Conservation (phyloP, 2,113 vertebrate species). For the Oncorhynchus nerka region DNA sequence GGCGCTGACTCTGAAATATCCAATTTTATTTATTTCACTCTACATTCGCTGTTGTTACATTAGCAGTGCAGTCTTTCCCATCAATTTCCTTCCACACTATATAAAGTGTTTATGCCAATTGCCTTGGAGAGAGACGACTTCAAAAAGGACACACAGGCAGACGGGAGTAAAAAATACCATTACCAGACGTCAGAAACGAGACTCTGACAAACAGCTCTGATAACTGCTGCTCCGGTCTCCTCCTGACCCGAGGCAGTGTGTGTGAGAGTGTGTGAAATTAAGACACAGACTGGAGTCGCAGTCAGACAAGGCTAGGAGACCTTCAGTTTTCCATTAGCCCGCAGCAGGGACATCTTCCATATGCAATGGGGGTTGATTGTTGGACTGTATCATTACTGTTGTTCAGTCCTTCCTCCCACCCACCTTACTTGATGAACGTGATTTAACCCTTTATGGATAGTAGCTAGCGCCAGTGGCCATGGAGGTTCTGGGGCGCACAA, state of each 20-base stretch:
- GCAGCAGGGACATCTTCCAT: slow-evolving; percentile 13
- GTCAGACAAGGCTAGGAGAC: slow-evolving; percentile 22
- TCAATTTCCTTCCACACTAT: neutral
- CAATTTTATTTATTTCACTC: neutral
- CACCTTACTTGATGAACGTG: neutral
- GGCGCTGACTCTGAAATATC: neutral
- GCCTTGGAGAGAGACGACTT: neutral
- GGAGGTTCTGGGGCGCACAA: neutral
- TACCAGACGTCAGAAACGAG: slow-evolving; percentile 4
- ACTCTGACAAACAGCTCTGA: slow-evolving; percentile 13
- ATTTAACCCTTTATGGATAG: neutral
- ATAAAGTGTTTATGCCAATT: too few relatives aligned
- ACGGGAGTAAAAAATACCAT: neutral
- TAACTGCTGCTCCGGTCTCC: neutral
- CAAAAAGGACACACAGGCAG: neutral
- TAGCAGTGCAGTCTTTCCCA: neutral
- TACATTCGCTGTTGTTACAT: neutral
- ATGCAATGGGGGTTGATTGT: slow-evolving; percentile 11
- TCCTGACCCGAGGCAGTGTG: slow-evolving; percentile 16
- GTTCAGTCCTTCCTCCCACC: neutral
- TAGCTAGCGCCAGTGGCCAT: neutral
- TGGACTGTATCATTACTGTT: neutral
- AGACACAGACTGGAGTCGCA: slow-evolving; percentile 20
- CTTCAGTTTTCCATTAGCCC: slow-evolving; percentile 21
- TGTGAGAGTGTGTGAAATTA: slow-evolving; percentile 47